phyloP scores from a whole-genome alignment of 2,797 vertebrate genomes.

The Sus cebifrons region DNA sequence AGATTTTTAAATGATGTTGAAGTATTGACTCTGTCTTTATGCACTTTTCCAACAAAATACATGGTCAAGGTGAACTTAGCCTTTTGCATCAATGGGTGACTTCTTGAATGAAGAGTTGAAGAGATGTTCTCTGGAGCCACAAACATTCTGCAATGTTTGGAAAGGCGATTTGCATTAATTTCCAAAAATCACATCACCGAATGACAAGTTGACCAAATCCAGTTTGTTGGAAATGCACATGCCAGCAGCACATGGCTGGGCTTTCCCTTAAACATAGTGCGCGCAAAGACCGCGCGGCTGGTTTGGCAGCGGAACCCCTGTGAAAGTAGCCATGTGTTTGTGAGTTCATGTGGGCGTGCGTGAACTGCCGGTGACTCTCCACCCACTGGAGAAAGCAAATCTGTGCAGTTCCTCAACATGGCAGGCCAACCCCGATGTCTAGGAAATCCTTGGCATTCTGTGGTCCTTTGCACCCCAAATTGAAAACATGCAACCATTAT shows the following conservation, averaged over 20 bases:
- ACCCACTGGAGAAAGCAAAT: background rate
- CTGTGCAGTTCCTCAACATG: background rate
- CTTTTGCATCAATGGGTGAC: background rate
- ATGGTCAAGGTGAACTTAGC: background rate
- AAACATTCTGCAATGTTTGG: too few relatives aligned
- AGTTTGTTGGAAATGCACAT: background rate
- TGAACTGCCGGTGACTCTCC: background rate
- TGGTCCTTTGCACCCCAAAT: background rate
- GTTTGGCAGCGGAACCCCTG: background rate
- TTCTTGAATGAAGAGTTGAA: background rate
- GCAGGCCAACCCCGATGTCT: background rate
- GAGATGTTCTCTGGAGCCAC: background rate
- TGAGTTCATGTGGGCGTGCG: background rate
- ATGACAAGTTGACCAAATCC: background rate
- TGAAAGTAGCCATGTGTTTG: background rate
- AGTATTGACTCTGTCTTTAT: background rate
- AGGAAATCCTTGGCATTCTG: background rate
- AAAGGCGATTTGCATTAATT: background rate
- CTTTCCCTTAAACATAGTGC: background rate
- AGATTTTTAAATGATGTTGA: background rate
- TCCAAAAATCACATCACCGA: background rate
- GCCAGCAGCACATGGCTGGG: background rate
- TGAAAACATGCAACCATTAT: background rate
- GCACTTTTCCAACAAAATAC: background rate
- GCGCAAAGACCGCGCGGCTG: background rate